Conservation (phyloP, 2,797 vertebrate species). For the Silurus lanzhouensis region DNA sequence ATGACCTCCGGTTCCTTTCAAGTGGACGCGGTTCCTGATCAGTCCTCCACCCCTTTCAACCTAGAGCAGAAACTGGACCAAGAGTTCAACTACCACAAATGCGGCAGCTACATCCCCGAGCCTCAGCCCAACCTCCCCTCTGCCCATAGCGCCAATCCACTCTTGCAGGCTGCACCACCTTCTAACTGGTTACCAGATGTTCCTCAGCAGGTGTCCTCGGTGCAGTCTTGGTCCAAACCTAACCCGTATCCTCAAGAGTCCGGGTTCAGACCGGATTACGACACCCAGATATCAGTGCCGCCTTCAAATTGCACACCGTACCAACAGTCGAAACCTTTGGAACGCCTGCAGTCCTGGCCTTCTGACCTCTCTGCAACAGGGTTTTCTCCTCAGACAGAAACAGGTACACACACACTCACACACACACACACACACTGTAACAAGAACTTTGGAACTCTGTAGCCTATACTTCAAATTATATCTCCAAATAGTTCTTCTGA, state of each 20-base stretch:
- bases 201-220: conserved; percentile 62
- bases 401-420: conserved; percentile 53
- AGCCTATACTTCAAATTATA: too few species aligned
- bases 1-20: conserved; percentile 57
- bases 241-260: conserved; percentile 46
- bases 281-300: conserved; percentile 11
- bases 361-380: not conserved
- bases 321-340: conserved; percentile 21
- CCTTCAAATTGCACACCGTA: conserved; percentile 42
- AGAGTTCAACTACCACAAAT: conserved; percentile 84
- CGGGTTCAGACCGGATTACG: not conserved
- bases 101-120: conserved; percentile 74
- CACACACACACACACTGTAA: too few species aligned
- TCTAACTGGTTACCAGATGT: conserved; percentile 49
- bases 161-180: conserved; percentile 30
- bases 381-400: conserved; percentile 49
- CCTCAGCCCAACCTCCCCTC: conserved; percentile 56
- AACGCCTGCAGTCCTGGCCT: conserved; percentile 69
- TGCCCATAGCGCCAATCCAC: not conserved
- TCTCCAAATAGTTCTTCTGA: too few species aligned
- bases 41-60: not conserved
- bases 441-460: too few species aligned
- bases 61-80: conserved; percentile 83
- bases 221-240: conserved; percentile 72
- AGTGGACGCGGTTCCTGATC: conserved; percentile 49